Conservation (phyloP, 2,797 vertebrate species). For the Neomorphus geoffroyi region DNA sequence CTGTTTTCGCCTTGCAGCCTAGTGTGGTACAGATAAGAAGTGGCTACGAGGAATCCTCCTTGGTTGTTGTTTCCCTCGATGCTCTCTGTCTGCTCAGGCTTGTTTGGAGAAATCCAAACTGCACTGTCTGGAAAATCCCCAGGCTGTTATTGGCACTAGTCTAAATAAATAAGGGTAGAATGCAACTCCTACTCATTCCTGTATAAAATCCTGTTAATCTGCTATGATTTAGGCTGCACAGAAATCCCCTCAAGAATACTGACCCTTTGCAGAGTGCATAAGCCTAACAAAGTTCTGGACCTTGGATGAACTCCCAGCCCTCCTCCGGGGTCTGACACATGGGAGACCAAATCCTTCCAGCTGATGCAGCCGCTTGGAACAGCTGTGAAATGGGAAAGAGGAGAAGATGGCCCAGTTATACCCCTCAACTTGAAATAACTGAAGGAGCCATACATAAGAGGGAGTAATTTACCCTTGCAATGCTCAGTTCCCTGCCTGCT, state of each 20-base stretch:
- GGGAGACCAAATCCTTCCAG: background rate
- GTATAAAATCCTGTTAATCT: background rate
- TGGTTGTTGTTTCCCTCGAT: rapidly evolving
- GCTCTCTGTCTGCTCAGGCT: background rate
- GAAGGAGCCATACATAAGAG: background rate
- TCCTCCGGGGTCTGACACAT: background rate
- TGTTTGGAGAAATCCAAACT: background rate
- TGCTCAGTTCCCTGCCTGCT: background rate
- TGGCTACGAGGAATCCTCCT: background rate
- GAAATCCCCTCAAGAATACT: background rate
- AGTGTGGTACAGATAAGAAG: rapidly evolving
- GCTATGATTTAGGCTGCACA: background rate
- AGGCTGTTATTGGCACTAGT: background rate
- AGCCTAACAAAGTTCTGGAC: background rate
- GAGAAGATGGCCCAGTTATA: background rate
- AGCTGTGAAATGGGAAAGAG: background rate
- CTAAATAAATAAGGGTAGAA: conserved; percentile 36
- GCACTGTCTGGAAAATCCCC: conserved; percentile 30
- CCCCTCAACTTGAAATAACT: background rate
- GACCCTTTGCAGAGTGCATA: background rate
- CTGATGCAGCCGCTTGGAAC: background rate
- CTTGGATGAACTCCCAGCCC: conserved; percentile 29
- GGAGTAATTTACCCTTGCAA: background rate
- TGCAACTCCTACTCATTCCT: conserved; percentile 26
- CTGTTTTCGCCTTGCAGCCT: background rate